Percentiles rank a stretch among this genome's conserved stretches.
These are phyloP conservation scores for Esperia sulphurella DNA, from an alignment of 2,888 invertebrate species.

Conservation along the genomic window DNA sequence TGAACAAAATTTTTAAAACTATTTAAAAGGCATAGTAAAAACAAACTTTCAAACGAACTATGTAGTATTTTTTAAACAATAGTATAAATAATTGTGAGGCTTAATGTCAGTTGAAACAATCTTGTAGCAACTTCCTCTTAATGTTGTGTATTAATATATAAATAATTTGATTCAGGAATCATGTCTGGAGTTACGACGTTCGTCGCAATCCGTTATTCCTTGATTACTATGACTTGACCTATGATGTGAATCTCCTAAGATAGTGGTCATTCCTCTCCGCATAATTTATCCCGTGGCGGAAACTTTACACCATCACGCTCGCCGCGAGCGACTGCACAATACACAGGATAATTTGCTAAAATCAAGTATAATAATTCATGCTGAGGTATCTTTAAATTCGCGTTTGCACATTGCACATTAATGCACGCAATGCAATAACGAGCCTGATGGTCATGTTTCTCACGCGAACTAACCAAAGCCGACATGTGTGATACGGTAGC, in stretches of 20 bases:
- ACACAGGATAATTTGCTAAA: constrained; percentile 46
- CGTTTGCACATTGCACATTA: constrained; percentile 43
- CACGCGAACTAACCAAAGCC: constrained; percentile 39
- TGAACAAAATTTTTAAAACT: too few relatives aligned
- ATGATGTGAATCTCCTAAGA: constrained; percentile 29
- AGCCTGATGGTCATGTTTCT: constrained; percentile 39
- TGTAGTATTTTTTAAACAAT: too few relatives aligned
- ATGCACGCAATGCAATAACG: constrained; percentile 49
- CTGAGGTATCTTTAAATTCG: constrained; percentile 39
- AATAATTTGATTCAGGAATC: background rate
- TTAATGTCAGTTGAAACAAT: too few relatives aligned
- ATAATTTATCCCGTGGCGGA: constrained; percentile 46
- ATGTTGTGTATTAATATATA: too few relatives aligned
- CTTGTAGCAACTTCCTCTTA: too few relatives aligned
- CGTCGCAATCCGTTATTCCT: constrained; percentile 23
- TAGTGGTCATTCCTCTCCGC: constrained; percentile 46
- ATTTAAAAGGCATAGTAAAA: too few relatives aligned
- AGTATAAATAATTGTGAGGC: too few relatives aligned
- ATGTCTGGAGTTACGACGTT: constrained; percentile 4
- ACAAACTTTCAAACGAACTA: too few relatives aligned
- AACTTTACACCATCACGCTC: constrained; percentile 42
- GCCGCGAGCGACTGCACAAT: constrained; percentile 35
- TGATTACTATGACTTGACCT: constrained; percentile 23
- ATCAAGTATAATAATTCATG: constrained; percentile 43
- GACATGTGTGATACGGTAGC: constrained; percentile 22